Evolutionary conservation across 2,113 vertebrate genomes (phyloP).

Genomic region (Micromys minutus): DNA sequence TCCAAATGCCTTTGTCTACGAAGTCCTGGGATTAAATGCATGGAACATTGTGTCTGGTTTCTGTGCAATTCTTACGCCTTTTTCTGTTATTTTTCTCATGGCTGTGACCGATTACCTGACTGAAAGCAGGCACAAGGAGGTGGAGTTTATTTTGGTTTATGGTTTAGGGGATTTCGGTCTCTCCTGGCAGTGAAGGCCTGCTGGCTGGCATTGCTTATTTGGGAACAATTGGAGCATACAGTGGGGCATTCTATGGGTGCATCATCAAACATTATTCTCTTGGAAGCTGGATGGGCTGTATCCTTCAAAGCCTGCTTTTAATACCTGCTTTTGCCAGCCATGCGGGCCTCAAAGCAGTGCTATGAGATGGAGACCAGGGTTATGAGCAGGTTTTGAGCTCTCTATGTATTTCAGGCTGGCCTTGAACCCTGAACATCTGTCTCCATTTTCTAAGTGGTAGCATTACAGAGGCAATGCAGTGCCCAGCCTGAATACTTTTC

Average conservation of each 20-base stretch:
- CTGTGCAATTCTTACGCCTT: neutral
- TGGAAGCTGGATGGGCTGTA: neutral
- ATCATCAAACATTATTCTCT: neutral
- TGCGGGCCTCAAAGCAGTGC: neutral
- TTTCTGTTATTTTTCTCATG: neutral
- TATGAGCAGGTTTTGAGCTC: neutral
- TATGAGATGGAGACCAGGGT: neutral
- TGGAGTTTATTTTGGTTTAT: neutral
- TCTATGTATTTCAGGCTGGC: neutral
- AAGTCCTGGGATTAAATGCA: neutral
- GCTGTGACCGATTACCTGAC: neutral
- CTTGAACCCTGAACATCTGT: neutral
- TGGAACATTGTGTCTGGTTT: neutral
- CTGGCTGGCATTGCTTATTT: neutral
- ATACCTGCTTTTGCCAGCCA: neutral
- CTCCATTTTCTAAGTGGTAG: neutral
- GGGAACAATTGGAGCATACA: neutral
- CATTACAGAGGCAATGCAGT: neutral
- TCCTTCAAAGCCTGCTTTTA: neutral
- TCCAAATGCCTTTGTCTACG: neutral
- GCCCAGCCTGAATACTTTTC: neutral
- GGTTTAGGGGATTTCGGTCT: neutral
- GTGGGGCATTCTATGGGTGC: neutral
- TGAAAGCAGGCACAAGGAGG: neutral
- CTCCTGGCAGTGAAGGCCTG: neutral